These are phyloP conservation scores for Eurystomus glaucurus DNA, from an alignment of 2,797 vertebrate species.

Conservation along the genomic window DNA sequence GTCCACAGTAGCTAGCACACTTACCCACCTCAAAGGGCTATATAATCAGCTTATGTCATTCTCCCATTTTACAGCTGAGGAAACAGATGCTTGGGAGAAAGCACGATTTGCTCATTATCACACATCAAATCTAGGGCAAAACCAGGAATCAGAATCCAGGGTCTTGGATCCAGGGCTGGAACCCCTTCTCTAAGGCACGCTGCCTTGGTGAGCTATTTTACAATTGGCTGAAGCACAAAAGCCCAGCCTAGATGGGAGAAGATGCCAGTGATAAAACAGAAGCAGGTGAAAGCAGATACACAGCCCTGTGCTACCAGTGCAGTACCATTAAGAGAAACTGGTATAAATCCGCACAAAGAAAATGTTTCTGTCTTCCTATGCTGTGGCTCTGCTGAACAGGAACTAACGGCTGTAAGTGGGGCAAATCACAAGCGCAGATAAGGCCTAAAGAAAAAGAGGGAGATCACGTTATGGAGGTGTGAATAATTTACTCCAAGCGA, in stretches of 20 bases:
- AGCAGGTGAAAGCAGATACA: background rate
- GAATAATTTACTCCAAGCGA: slow-evolving; percentile 50
- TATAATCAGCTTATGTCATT: slow-evolving; percentile 70
- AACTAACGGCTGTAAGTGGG: slow-evolving; percentile 45
- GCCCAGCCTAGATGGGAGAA: background rate
- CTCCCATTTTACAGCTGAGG: slow-evolving; percentile 69
- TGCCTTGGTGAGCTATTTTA: background rate
- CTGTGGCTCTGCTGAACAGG: slow-evolving; percentile 24
- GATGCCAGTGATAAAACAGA: background rate
- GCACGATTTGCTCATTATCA: slow-evolving; percentile 52
- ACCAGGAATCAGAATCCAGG: slow-evolving; percentile 58
- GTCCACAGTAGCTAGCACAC: slow-evolving; percentile 44
- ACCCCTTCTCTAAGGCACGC: background rate
- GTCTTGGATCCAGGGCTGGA: slow-evolving; percentile 1
- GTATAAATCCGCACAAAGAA: background rate
- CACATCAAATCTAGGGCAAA: slow-evolving; percentile 70
- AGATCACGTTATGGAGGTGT: background rate
- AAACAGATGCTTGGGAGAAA: slow-evolving; percentile 74
- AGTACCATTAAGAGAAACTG: background rate
- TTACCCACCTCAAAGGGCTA: slow-evolving; percentile 49
- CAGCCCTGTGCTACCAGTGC: background rate
- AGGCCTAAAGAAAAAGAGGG: background rate
- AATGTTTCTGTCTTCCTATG: background rate
- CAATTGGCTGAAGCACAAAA: background rate
- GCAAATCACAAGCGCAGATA: background rate